Base-by-base conservation (phyloP, 1,140 invertebrate genomes). In the Copidosoma floridanum region DNA sequence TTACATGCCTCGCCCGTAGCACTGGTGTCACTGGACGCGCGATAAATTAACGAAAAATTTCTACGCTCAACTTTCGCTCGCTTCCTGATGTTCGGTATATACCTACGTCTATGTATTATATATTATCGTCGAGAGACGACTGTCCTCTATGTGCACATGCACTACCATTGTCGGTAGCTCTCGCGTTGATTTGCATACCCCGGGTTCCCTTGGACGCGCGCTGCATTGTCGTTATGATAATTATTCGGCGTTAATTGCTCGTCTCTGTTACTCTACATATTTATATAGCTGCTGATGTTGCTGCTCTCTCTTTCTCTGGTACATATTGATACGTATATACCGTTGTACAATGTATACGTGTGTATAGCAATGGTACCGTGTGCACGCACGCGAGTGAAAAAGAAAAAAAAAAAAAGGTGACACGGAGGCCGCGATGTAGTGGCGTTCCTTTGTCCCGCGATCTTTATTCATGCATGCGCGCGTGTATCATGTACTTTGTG, bases 161-260 rank as follows among this genome's bases (percentile, higher is more conserved):
- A 10, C 14, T 20, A 35, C 27, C 1, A n/a, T 23, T 23, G 12
- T 54, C 16, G 26, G 4, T 24, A 24, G 10, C 50, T 43, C 43
- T 58, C 43, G 41, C 26, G 41, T 38, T 51, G 56, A 52, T 58
- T 52, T 58, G 38, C 47, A 58, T 44, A 29, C 16, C 18, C 20
- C 29, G 29, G 29, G 29, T 32, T 8, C 29, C n/a, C 50, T 24
- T 1, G 27, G 18, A 32, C 37, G 47, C 47, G 48, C 4, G 46
- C 26, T 46, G 35, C 51, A 41, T 61, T 40, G 44, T 55, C 43
- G 29, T 60, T 60, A 53, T 53, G 50, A 53, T 53, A 53, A 60
- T 60, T 60, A 60, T 38, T 41, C 56, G 32, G 51, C 40, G 44
- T 55, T 64, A 64, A 53, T 64, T 55, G 56, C 58, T 64, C 55